A percentile compares a stretch with the other conserved stretches of the same genome.
These are phyloP conservation scores for Muntiacus muntjak DNA, from an alignment of 2,113 vertebrate species.

Conservation along the genomic window DNA sequence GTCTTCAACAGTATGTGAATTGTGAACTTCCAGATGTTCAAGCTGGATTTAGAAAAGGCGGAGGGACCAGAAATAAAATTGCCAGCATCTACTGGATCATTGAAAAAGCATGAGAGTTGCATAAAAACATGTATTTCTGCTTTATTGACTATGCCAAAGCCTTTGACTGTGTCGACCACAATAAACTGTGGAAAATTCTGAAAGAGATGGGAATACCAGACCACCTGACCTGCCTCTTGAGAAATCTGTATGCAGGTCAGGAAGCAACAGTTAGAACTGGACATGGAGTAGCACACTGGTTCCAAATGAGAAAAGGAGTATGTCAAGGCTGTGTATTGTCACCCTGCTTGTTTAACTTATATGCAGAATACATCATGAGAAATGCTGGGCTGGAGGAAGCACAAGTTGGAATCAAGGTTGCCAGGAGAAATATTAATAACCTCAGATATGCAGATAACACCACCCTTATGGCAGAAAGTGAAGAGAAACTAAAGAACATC, in stretches of 20 bases:
- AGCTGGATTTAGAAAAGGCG: background rate
- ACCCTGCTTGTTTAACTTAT: background rate
- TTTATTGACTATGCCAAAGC: background rate
- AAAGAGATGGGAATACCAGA: background rate
- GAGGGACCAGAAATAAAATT: background rate
- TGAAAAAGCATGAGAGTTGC: background rate
- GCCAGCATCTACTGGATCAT: background rate
- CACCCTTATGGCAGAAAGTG: background rate
- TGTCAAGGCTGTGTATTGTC: fast-evolving
- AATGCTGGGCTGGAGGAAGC: background rate
- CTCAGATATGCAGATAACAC: background rate
- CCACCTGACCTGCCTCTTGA: background rate
- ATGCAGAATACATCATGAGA: background rate
- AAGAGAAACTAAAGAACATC: background rate
- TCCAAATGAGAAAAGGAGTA: background rate
- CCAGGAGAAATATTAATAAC: background rate
- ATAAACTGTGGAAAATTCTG: background rate
- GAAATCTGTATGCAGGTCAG: background rate
- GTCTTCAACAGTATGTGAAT: fast-evolving
- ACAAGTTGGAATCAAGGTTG: background rate
- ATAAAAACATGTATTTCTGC: background rate
- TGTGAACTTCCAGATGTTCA: background rate
- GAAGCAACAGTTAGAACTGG: background rate
- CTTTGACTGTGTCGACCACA: background rate
- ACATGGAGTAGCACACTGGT: fast-evolving